Evolutionary conservation across 2,113 vertebrate genomes (phyloP).

Genomic region (Poeciliopsis prolifica): DNA sequence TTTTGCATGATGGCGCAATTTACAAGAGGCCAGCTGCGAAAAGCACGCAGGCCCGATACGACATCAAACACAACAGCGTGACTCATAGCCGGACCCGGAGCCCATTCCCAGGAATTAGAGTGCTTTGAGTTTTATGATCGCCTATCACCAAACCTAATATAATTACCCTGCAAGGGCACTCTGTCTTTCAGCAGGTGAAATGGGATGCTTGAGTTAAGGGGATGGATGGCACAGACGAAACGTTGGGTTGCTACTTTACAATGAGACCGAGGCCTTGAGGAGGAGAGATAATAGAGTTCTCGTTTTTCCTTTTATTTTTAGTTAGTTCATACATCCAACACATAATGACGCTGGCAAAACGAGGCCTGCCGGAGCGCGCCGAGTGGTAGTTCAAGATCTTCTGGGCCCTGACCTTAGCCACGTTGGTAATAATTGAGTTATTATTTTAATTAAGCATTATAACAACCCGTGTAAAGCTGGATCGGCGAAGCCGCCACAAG

Average conservation of each 20-base stretch:
- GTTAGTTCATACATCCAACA: slow-evolving; percentile 12
- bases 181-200: slow-evolving; percentile 78
- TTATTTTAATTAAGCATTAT: slow-evolving; percentile 78
- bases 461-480: slow-evolving; percentile 67
- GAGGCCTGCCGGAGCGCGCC: slow-evolving; percentile 24
- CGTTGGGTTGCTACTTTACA: slow-evolving; percentile 41
- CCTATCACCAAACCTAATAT: slow-evolving; percentile 79
- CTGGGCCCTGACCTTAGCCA: slow-evolving; percentile 70
- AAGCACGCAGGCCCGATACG: slow-evolving; percentile 33
- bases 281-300: slow-evolving; percentile 26
- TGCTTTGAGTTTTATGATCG: slow-evolving; percentile 83
- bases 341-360: slow-evolving; percentile 1
- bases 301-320: slow-evolving; percentile 14
- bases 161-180: slow-evolving; percentile 83
- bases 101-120: slow-evolving; percentile 83
- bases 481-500: slow-evolving; percentile 58
- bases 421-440: slow-evolving; percentile 80
- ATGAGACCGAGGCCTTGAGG: slow-evolving; percentile 10
- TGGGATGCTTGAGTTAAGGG: slow-evolving; percentile 51
- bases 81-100: slow-evolving; percentile 71
- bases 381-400: slow-evolving; percentile 52
- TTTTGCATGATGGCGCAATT: slow-evolving; percentile 79
- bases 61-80: slow-evolving; percentile 74
- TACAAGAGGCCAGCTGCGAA: slow-evolving; percentile 57
- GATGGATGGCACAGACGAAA: slow-evolving; percentile 22